Percentiles rank a stretch among this genome's conserved stretches.
phyloP scores from a whole-genome alignment of 2,113 vertebrate genomes.

The Onychostruthus taczanowskii region DNA sequence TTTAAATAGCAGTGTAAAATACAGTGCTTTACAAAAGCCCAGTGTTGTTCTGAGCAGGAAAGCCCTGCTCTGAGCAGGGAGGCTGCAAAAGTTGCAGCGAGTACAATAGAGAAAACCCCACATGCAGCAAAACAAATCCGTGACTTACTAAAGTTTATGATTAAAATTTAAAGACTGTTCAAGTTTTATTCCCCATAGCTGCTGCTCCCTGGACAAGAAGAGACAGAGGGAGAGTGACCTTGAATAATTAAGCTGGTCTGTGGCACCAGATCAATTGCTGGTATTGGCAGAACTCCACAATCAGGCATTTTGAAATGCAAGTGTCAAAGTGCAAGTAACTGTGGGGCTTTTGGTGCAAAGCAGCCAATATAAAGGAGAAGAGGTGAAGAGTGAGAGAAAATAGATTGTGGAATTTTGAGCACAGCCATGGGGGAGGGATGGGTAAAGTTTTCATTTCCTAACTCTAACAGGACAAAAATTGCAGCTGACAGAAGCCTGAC shows the following conservation, averaged over 20 bases:
- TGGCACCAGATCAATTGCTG: constrained; percentile 59
- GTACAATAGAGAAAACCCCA: background rate
- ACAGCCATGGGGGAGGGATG: constrained; percentile 20
- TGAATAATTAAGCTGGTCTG: constrained; percentile 60
- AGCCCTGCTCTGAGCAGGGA: background rate
- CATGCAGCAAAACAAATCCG: constrained; percentile 31
- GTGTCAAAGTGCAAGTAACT: constrained; percentile 62
- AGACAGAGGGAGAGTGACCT: constrained; percentile 60
- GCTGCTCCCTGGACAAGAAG: constrained; percentile 39
- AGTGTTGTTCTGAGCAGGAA: background rate
- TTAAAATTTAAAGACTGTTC: constrained; percentile 61
- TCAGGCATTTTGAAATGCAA: constrained; percentile 53
- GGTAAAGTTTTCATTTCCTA: constrained; percentile 19
- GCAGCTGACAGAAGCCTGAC: background rate
- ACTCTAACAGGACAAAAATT: background rate
- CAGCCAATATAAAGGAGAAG: constrained; percentile 44
- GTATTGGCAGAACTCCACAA: constrained; percentile 50
- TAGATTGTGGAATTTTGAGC: constrained; percentile 33
- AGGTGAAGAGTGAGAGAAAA: constrained; percentile 56
- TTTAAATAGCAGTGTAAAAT: constrained; percentile 61
- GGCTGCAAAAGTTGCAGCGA: background rate
- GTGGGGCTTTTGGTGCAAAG: constrained; percentile 43
- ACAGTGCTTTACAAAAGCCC: constrained; percentile 15
- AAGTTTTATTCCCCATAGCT: constrained; percentile 48
- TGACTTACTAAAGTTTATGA: constrained; percentile 58